These are phyloP conservation scores for Trichopoda pennipes DNA, from an alignment of 2,888 invertebrate genomes.

Conservation along the genomic window DNA sequence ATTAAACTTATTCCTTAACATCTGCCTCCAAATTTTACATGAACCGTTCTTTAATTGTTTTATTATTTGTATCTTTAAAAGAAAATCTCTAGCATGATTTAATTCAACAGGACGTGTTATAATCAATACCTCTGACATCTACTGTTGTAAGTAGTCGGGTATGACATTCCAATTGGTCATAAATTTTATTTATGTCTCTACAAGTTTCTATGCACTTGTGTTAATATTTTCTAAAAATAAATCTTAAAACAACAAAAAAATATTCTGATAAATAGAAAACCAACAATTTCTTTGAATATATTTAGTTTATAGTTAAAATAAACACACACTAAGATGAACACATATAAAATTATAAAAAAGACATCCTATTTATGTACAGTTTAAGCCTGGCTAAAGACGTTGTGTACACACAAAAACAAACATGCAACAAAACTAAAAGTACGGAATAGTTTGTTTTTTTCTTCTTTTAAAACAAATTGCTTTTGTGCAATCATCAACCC, in stretches of 20 bases:
- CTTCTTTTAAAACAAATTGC: slow-evolving; percentile 11
- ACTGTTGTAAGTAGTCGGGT: slow-evolving; percentile 9
- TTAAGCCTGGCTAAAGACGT: slow-evolving; percentile 50
- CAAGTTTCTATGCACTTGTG: slow-evolving; percentile 11
- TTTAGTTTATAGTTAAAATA: slow-evolving; percentile 46
- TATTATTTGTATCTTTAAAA: slow-evolving; percentile 28
- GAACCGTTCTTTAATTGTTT: background rate
- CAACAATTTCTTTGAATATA: slow-evolving; percentile 14
- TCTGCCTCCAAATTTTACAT: slow-evolving; percentile 2
- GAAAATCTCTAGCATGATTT: slow-evolving; percentile 54
- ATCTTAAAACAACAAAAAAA: slow-evolving; percentile 17
- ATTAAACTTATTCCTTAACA: too few relatives aligned
- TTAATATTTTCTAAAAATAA: slow-evolving; percentile 61
- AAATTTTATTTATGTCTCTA: slow-evolving; percentile 56
- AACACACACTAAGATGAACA: background rate
- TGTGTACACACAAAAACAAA: slow-evolving; percentile 26
- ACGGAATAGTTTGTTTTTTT: background rate
- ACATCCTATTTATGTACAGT: slow-evolving; percentile 48
- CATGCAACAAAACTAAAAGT: slow-evolving; percentile 25
- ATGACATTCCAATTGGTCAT: slow-evolving; percentile 49
- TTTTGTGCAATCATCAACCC: slow-evolving; percentile 30
- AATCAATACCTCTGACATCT: slow-evolving; percentile 51
- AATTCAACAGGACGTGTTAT: slow-evolving; percentile 62
- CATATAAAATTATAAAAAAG: background rate
- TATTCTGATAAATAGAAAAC: background rate